Percentiles rank a stretch among this genome's conserved stretches.
Evolutionary conservation across 2,797 vertebrate species (phyloP).

Genomic region (Champsocephalus gunnari): DNA sequence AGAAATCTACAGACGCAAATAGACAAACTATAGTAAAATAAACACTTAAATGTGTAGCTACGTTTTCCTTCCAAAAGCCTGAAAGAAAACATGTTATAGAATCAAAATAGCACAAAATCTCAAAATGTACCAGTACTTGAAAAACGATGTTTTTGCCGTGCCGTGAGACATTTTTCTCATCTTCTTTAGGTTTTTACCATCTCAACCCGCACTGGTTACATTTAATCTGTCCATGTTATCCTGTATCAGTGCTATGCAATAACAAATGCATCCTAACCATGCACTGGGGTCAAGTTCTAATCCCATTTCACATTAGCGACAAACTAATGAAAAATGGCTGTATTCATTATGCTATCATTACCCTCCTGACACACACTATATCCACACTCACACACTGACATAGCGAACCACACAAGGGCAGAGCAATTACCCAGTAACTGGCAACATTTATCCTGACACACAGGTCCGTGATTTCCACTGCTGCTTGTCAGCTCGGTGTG

Average conservation of each 20-base stretch:
- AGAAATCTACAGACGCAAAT: too few species aligned
- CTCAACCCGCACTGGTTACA: constrained; percentile 11
- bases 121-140: too few species aligned
- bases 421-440: constrained; percentile 31
- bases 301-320: constrained; percentile 7
- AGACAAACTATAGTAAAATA: too few species aligned
- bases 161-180: background rate
- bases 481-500: constrained; percentile 3
- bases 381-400: background rate
- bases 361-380: constrained; percentile 16
- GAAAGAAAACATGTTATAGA: too few species aligned
- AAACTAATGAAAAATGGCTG: background rate
- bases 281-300: background rate
- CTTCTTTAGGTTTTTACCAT: background rate
- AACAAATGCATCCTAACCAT: background rate
- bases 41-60: too few species aligned
- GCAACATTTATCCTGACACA: constrained; percentile 39
- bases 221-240: constrained; percentile 10
- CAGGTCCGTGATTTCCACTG: constrained; percentile 24
- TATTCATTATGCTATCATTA: background rate
- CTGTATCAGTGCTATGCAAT: background rate
- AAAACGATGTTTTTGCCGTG: too few species aligned
- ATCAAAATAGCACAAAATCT: too few species aligned
- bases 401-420: constrained; percentile 13
- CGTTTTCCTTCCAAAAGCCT: too few species aligned